Evolutionary conservation across 2,113 vertebrate species (phyloP).

Genomic region (Narcine bancroftii): DNA sequence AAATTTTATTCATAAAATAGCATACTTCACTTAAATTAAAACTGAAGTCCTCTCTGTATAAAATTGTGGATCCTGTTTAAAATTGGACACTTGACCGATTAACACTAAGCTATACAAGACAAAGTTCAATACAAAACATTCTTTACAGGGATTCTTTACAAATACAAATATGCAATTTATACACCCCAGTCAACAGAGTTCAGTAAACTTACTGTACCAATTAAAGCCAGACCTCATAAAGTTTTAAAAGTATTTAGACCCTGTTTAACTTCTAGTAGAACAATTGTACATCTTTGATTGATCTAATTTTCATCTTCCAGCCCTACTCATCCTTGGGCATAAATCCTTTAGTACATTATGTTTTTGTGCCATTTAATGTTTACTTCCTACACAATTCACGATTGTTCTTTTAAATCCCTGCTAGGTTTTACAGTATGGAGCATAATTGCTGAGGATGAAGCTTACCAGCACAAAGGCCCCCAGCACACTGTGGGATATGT

Average conservation of each 20-base stretch:
- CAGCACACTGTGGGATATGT: constrained; percentile 64
- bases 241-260: neutral
- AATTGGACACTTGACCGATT: neutral
- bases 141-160: neutral
- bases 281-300: neutral
- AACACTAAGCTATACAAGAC: neutral
- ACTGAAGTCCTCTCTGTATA: neutral
- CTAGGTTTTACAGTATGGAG: constrained; percentile 53
- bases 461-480: constrained; percentile 63
- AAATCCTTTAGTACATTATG: neutral
- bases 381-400: neutral
- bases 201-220: neutral
- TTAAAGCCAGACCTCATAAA: neutral
- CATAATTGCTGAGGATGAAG: constrained; percentile 52
- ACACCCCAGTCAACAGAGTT: neutral
- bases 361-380: neutral
- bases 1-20: neutral
- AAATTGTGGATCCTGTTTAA: neutral
- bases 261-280: neutral
- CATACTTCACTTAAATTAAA: neutral
- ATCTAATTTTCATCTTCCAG: neutral
- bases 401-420: constrained; percentile 1
- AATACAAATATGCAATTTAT: neutral
- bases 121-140: no score
- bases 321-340: neutral